Conservation (phyloP, 1,140 invertebrate genomes). For the Aphis craccivora region DNA sequence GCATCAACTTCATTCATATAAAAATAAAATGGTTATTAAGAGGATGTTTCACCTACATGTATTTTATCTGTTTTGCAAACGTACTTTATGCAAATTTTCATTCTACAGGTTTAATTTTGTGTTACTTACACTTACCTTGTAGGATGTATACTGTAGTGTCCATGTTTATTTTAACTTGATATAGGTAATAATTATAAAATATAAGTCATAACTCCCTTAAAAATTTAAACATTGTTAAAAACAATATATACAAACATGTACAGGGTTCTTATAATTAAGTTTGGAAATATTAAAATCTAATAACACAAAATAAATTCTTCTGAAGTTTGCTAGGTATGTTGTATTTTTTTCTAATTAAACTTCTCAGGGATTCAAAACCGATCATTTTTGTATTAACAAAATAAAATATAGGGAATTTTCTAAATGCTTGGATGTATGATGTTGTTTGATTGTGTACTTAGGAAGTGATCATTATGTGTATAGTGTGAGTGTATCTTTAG, state of each 20-base stretch:
- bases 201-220: neutral
- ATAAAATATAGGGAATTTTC: neutral
- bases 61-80: too few relatives aligned
- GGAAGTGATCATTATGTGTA: neutral
- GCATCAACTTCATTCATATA: too few relatives aligned
- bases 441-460: neutral
- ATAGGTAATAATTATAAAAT: too few relatives aligned
- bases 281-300: neutral
- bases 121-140: too few relatives aligned
- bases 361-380: neutral
- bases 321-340: neutral
- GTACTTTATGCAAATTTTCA: too few relatives aligned
- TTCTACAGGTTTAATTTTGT: too few relatives aligned
- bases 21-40: too few relatives aligned
- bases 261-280: too few relatives aligned
- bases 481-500: neutral
- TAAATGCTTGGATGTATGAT: neutral
- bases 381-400: neutral
- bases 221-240: neutral
- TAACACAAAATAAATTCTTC: neutral
- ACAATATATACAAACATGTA: too few relatives aligned
- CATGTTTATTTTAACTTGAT: too few relatives aligned
- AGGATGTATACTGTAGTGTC: too few relatives aligned
- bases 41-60: too few relatives aligned
- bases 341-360: neutral